Evolutionary conservation across 2,797 vertebrate genomes (phyloP).

Genomic region (Pterois miles): DNA sequence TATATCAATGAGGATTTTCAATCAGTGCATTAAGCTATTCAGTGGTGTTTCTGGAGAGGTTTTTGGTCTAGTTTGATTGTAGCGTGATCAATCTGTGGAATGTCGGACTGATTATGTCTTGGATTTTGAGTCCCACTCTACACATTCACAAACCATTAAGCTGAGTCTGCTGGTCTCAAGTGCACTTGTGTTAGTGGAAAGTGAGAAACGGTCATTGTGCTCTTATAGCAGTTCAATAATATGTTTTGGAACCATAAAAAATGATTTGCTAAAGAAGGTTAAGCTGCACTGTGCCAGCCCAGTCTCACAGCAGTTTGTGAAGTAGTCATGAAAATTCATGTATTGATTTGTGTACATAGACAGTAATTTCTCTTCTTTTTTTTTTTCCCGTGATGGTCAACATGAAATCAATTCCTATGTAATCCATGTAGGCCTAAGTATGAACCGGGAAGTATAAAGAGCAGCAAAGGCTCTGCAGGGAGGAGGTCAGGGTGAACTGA

Average conservation of each 20-base stretch:
- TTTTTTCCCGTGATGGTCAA: too few species aligned
- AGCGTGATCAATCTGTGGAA: constrained; percentile 66
- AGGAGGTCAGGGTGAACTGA: too few species aligned
- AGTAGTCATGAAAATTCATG: too few species aligned
- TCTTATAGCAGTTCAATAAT: constrained; percentile 46
- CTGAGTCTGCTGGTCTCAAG: constrained; percentile 69
- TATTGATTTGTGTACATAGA: too few species aligned
- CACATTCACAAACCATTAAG: constrained; percentile 51
- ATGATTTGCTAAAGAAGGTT: background rate
- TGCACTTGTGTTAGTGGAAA: constrained; percentile 70
- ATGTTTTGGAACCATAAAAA: constrained; percentile 42
- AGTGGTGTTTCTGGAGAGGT: constrained; percentile 56
- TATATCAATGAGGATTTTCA: constrained; percentile 55
- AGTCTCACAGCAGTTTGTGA: too few species aligned
- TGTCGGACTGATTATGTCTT: constrained; percentile 51
- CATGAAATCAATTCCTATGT: too few species aligned
- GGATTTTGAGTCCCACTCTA: constrained; percentile 50
- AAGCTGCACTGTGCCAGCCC: too few species aligned
- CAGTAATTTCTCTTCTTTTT: too few species aligned
- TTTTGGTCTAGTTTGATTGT: constrained; percentile 70
- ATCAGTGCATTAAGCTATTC: constrained; percentile 83
- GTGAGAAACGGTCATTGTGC: constrained; percentile 41
- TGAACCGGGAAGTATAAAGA: too few species aligned
- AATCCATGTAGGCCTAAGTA: too few species aligned
- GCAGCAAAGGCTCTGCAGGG: too few species aligned